These are phyloP conservation scores for Gobiocypris rarus DNA, from an alignment of 2,113 vertebrate species.

Conservation along the genomic window DNA sequence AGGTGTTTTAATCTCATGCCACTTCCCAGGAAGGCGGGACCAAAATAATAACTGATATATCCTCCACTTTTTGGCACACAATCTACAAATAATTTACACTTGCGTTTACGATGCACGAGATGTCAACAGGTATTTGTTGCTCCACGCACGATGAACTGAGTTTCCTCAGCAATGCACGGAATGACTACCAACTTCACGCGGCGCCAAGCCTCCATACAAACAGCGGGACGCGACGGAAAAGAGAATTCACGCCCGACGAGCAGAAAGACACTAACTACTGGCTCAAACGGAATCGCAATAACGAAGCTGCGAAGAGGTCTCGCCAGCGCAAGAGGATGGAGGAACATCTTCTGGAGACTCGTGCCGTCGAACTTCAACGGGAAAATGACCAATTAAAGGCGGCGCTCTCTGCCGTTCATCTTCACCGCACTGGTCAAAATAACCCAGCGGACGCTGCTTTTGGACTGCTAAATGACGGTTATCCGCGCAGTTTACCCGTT, in stretches of 20 bases:
- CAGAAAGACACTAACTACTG: constrained; percentile 66
- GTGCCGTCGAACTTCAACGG: constrained; percentile 60
- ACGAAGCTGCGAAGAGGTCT: constrained; percentile 69
- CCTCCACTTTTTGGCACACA: background rate
- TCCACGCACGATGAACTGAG: background rate
- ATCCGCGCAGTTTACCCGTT: background rate
- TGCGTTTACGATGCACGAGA: background rate
- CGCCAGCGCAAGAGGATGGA: constrained; percentile 66
- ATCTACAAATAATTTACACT: background rate
- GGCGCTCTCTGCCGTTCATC: constrained; percentile 56
- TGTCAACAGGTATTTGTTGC: constrained; percentile 34
- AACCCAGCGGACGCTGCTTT: background rate
- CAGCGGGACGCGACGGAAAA: constrained; percentile 50
- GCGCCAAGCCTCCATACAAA: background rate
- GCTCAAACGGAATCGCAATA: constrained; percentile 68
- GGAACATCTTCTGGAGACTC: constrained; percentile 63
- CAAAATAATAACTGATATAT: background rate
- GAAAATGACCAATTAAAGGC: constrained; percentile 68
- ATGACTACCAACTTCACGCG: constrained; percentile 2
- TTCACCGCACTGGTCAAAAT: background rate
- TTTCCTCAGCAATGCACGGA: background rate
- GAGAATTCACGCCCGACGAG: constrained; percentile 63
- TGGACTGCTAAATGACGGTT: background rate
- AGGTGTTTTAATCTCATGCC: constrained; percentile 16
- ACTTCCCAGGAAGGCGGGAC: constrained; percentile 26